These are phyloP conservation scores for Anabas testudineus DNA, from an alignment of 2,797 vertebrate genomes.

Conservation along the genomic window DNA sequence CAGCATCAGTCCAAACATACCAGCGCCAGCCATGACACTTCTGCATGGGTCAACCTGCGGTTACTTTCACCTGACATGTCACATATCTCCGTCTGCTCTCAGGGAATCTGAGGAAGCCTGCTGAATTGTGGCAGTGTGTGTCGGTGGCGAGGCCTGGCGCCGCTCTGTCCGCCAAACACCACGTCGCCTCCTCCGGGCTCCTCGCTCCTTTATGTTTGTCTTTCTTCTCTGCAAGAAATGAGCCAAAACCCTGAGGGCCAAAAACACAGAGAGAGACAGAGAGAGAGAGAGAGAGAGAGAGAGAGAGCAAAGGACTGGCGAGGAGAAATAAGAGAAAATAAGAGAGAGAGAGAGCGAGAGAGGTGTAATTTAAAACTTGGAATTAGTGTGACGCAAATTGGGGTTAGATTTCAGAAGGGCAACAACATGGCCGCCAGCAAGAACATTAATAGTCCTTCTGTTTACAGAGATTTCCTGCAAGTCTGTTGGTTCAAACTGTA, in stretches of 20 bases:
- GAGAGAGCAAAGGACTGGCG: slow-evolving; percentile 1
- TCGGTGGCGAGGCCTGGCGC: slow-evolving; percentile 44
- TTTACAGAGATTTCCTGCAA: slow-evolving; percentile 34
- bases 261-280: slow-evolving; percentile 18
- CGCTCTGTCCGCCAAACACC: slow-evolving; percentile 62
- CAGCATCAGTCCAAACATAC: neutral
- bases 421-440: slow-evolving; percentile 45
- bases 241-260: slow-evolving; percentile 31
- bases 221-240: slow-evolving; percentile 42
- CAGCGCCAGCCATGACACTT: neutral
- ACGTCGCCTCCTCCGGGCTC: slow-evolving; percentile 41
- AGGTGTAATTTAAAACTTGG: slow-evolving; percentile 70
- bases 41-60: slow-evolving; percentile 16
- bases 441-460: slow-evolving; percentile 19
- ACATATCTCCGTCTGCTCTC: slow-evolving; percentile 28
- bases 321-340: slow-evolving; percentile 40
- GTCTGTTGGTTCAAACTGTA: slow-evolving; percentile 12
- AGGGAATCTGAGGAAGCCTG: slow-evolving; percentile 28
- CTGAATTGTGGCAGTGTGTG: slow-evolving; percentile 19
- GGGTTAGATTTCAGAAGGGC: slow-evolving; percentile 68
- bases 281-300: slow-evolving; percentile 20
- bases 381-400: slow-evolving; percentile 76
- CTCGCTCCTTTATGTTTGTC: slow-evolving; percentile 44
- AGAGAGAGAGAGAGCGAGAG: slow-evolving; percentile 14
- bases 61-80: slow-evolving; percentile 28